A percentile compares a stretch with the other conserved stretches of the same genome.
These are phyloP conservation scores for Ataeniobius toweri DNA, from an alignment of 2,797 vertebrate genomes.

Conservation along the genomic window DNA sequence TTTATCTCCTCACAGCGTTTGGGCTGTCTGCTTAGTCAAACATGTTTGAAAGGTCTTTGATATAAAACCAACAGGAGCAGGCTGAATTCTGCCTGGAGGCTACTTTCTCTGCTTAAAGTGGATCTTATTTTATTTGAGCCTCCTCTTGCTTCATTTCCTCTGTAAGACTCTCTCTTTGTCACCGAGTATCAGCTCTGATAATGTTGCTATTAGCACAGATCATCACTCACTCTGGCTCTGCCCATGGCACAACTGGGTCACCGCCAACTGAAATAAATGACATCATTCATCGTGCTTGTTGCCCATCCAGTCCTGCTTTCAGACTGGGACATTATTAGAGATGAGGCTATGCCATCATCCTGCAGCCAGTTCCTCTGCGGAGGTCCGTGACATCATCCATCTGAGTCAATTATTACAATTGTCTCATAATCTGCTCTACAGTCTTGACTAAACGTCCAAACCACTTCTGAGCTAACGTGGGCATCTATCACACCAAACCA, in stretches of 20 bases:
- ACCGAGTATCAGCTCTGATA: slow-evolving; percentile 47
- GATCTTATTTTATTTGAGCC: slow-evolving; percentile 25
- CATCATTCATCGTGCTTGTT: slow-evolving; percentile 65
- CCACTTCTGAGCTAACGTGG: slow-evolving; percentile 20
- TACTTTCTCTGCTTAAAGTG: slow-evolving; percentile 24
- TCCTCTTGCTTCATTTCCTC: slow-evolving; percentile 14
- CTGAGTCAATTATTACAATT: slow-evolving; percentile 58
- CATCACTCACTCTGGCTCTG: slow-evolving; percentile 55
- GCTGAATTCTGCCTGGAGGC: slow-evolving; percentile 47
- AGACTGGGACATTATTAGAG: slow-evolving; percentile 62
- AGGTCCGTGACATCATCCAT: slow-evolving; percentile 64
- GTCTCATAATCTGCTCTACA: slow-evolving; percentile 52
- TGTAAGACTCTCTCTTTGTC: slow-evolving; percentile 42
- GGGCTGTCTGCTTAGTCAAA: slow-evolving; percentile 30
- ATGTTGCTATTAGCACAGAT: slow-evolving; percentile 58
- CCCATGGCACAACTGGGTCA: slow-evolving; percentile 64
- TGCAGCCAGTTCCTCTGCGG: slow-evolving; percentile 41
- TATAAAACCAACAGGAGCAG: slow-evolving; percentile 42
- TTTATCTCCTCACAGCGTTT: neutral
- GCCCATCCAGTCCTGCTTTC: slow-evolving; percentile 60
- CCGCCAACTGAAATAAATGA: slow-evolving; percentile 70
- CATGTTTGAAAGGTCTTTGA: slow-evolving; percentile 28
- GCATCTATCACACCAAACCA: slow-evolving; percentile 54
- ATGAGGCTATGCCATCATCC: slow-evolving; percentile 60
- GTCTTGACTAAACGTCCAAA: slow-evolving; percentile 33